Percentiles rank a stretch among this genome's conserved stretches.
These are phyloP conservation scores for Clamator glandarius DNA, from an alignment of 2,797 vertebrate species.

Conservation along the genomic window DNA sequence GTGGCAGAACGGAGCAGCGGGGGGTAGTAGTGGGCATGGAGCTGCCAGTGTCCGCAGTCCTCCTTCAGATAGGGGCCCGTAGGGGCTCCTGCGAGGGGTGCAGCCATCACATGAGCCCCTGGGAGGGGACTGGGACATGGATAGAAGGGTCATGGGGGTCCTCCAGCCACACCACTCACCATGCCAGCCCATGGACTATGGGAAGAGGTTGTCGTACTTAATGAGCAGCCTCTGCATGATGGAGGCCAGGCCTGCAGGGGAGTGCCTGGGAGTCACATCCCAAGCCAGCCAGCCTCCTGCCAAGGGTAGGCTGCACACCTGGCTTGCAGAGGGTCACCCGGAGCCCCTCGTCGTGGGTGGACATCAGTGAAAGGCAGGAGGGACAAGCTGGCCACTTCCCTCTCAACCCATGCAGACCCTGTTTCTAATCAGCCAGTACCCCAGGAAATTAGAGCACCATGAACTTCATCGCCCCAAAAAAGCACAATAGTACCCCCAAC, in stretches of 20 bases:
- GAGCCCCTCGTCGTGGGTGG: not conserved
- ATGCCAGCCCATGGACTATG: conserved; percentile 99
- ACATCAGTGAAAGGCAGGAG: not conserved
- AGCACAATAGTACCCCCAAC: accelerated
- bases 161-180: conserved; percentile 77
- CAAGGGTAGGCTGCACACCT: not conserved
- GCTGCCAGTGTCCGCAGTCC: conserved; percentile 92
- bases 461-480: not conserved
- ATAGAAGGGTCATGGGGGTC: accelerated
- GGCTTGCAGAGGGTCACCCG: accelerated
- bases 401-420: not conserved
- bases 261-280: not conserved
- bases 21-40: conserved; percentile 96
- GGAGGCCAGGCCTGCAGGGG: conserved; percentile 86
- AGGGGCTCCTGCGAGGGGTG: conserved; percentile 85
- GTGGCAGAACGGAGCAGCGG: conserved; percentile 93
- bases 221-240: conserved; percentile 92
- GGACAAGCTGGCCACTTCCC: not conserved
- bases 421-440: not conserved
- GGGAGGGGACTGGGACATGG: accelerated
- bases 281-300: not conserved
- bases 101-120: accelerated
- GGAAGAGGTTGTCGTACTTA: conserved; percentile 97
- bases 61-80: conserved; percentile 82
- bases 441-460: not conserved